phyloP scores from a whole-genome alignment of 2,113 vertebrate genomes.

The Delphinus delphis region DNA sequence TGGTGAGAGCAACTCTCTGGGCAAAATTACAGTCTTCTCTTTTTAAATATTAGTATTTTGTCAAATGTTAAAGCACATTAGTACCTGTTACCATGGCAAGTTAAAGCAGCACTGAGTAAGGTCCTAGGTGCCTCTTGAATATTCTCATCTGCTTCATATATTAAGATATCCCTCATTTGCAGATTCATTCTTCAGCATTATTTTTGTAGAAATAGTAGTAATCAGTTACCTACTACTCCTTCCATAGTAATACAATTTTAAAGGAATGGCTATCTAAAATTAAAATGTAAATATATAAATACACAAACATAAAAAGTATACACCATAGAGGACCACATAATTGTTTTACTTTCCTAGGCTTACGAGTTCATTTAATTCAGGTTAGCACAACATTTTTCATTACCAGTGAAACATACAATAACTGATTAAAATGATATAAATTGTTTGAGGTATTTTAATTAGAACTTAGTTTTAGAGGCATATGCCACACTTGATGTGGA shows the following conservation, averaged over 20 bases:
- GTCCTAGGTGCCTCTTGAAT: background rate
- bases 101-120: background rate
- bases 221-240: background rate
- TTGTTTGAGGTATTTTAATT: background rate
- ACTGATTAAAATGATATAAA: background rate
- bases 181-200: background rate
- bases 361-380: background rate
- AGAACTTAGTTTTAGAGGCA: background rate
- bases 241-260: background rate
- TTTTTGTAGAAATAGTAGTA: background rate
- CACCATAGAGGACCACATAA: background rate
- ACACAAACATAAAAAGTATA: background rate
- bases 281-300: background rate
- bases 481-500: background rate
- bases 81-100: background rate
- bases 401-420: background rate
- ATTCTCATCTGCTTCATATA: background rate
- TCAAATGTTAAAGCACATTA: background rate
- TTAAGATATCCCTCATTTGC: background rate
- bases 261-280: background rate
- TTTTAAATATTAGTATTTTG: background rate
- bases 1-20: background rate
- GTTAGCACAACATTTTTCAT: background rate
- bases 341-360: background rate
- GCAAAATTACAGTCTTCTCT: background rate